Conservation (phyloP, 1,140 invertebrate species). For the Platyura marginata region DNA sequence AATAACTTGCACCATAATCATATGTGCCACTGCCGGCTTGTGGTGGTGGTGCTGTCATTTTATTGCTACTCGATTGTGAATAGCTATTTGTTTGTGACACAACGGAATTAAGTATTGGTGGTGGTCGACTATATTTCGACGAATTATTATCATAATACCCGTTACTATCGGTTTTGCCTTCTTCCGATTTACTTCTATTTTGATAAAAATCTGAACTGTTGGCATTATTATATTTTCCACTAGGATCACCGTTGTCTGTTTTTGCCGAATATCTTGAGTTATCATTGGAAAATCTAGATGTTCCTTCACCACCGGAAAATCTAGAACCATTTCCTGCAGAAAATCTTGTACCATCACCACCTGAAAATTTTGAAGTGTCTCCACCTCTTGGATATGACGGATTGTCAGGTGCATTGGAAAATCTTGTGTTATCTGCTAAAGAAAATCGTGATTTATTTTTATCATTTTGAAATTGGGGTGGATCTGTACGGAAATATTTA, state of each 20-base stretch:
- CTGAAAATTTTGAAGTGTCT: background rate
- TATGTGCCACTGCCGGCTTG: background rate
- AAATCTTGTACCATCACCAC: background rate
- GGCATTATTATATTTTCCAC: too few species aligned
- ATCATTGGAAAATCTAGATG: background rate
- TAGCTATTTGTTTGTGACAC: background rate
- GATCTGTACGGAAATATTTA: background rate
- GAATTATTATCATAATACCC: background rate
- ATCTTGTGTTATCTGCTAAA: background rate
- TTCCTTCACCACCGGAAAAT: too few species aligned
- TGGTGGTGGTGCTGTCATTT: background rate
- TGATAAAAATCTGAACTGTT: background rate
- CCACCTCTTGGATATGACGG: background rate
- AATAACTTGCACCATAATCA: background rate
- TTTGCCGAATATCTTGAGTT: background rate
- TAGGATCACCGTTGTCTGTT: background rate
- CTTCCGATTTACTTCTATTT: background rate
- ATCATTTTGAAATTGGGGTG: background rate
- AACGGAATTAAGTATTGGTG: background rate
- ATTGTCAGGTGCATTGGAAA: background rate
- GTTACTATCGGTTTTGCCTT: too few species aligned
- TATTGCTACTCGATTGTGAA: background rate
- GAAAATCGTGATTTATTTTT: background rate
- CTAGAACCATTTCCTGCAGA: background rate
- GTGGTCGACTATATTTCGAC: background rate